Base-by-base conservation (phyloP, 1,140 invertebrate genomes). In the Latrodectus geometricus region DNA sequence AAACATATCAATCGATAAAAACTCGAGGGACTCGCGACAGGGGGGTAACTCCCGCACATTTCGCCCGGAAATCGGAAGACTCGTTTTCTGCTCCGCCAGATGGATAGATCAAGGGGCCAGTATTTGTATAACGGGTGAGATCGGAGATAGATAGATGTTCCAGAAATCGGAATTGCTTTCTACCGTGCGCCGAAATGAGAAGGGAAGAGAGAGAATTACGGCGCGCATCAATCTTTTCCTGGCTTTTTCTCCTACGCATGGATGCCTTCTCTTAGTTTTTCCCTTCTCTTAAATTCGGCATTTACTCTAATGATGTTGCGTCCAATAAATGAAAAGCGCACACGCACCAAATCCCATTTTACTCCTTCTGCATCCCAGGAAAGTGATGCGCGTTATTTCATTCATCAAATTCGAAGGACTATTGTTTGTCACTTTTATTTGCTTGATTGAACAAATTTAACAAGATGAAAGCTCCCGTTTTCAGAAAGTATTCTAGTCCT, bases 1-100 rank as follows among this genome's bases (percentile, higher is more conserved):
- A 82, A 73, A 82, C 79, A 70, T 73, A 52, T 73, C 79, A 82
- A 82, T 72, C 69, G 69, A 82, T 73, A 82, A 17, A 35, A 69
- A 52, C 69, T 48, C 50, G 78, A 48, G 78, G 78, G 78, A 70
- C 52, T 69, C 66, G 79, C 70, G 68, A 69, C 54, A 14, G 54
- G 54, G 54, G 68, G 61, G 50, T n/a, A 68, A 21, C 35, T 80
- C 78, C 68, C 50, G 12, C 79, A 73, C 69, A 82, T 56, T 73
- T 50, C 69, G 23, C 14, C 65, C 48, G 15, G 70, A 73, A 73
- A 73, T 8, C 35, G 70, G 35, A 35, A 23, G 48, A 54, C 48
- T 56, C 79, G 79, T 73, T 82, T 65, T 48, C 69, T 81, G 20
- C 69, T 35, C 66, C 12, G 69, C 23, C 79, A 73, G 70, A 82